These are phyloP conservation scores for Mormoops blainvillei DNA, from an alignment of 2,113 vertebrate genomes.

Conservation along the genomic window DNA sequence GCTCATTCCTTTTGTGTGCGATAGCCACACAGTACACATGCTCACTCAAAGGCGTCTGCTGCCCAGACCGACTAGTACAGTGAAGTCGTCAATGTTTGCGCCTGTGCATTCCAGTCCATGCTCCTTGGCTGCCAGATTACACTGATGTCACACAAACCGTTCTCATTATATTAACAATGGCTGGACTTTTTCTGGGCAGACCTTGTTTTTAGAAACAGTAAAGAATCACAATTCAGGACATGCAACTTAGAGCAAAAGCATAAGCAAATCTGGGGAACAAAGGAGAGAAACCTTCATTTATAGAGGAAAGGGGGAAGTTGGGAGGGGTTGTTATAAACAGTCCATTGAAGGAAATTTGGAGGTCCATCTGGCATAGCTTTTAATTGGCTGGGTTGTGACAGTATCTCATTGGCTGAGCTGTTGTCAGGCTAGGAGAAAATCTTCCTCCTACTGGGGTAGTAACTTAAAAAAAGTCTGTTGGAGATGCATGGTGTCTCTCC, in stretches of 20 bases:
- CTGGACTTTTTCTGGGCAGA: too few relatives aligned
- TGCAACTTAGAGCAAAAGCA: neutral
- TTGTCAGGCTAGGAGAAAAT: neutral
- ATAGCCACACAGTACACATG: too few relatives aligned
- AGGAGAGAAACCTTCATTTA: neutral
- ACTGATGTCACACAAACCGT: too few relatives aligned
- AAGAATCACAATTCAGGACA: neutral
- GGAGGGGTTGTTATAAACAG: neutral
- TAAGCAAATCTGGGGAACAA: neutral
- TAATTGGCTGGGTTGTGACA: neutral
- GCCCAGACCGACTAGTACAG: too few relatives aligned
- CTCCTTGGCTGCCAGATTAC: too few relatives aligned
- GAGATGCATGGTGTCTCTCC: neutral
- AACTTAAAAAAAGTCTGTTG: neutral
- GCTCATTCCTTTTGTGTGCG: too few relatives aligned
- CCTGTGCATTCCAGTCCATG: too few relatives aligned
- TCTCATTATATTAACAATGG: too few relatives aligned
- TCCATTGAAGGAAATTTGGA: neutral
- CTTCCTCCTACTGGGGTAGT: neutral
- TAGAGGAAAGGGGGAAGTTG: neutral
- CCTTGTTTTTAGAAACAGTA: too few relatives aligned
- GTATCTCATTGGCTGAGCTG: neutral
- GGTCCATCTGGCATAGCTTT: neutral
- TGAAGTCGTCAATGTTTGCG: too few relatives aligned
- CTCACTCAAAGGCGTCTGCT: too few relatives aligned